phyloP scores from a whole-genome alignment of 1,140 invertebrate genomes.

The Papilio polyxenes region DNA sequence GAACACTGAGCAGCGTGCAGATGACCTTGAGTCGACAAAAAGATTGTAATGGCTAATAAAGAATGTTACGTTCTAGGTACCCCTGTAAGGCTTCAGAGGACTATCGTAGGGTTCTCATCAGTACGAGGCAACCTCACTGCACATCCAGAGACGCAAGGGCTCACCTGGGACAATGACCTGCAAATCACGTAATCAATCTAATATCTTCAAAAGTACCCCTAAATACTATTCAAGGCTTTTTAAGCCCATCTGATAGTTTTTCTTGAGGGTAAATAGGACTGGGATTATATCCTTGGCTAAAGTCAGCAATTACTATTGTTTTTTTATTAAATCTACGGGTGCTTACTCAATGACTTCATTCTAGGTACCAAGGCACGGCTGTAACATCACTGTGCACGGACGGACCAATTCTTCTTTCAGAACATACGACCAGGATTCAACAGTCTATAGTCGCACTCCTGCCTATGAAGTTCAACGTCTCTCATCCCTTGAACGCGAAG shows the following conservation, averaged over 20 bases:
- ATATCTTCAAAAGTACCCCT: neutral
- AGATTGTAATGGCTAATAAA: too few species aligned
- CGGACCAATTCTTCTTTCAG: conserved; percentile 59
- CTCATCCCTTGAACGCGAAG: conserved; percentile 46
- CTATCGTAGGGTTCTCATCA: conserved; percentile 63
- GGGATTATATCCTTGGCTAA: too few species aligned
- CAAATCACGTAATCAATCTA: conserved; percentile 60
- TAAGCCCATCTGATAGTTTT: too few species aligned
- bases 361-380: conserved; percentile 67
- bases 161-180: conserved; percentile 66
- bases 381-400: conserved; percentile 63
- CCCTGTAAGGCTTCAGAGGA: conserved; percentile 64
- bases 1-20: too few species aligned
- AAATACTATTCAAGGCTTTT: too few species aligned
- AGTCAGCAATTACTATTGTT: too few species aligned
- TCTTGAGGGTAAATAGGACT: too few species aligned
- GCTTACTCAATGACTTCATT: neutral
- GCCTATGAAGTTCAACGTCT: conserved; percentile 69
- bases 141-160: conserved; percentile 50
- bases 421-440: conserved; percentile 61
- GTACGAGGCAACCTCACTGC: conserved; percentile 67
- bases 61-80: conserved; percentile 53
- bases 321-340: too few species aligned
- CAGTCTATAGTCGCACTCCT: conserved; percentile 67
- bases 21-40: too few species aligned